These are phyloP conservation scores for Notarius quadriscutis DNA, from an alignment of 2,113 vertebrate species.

Conservation along the genomic window DNA sequence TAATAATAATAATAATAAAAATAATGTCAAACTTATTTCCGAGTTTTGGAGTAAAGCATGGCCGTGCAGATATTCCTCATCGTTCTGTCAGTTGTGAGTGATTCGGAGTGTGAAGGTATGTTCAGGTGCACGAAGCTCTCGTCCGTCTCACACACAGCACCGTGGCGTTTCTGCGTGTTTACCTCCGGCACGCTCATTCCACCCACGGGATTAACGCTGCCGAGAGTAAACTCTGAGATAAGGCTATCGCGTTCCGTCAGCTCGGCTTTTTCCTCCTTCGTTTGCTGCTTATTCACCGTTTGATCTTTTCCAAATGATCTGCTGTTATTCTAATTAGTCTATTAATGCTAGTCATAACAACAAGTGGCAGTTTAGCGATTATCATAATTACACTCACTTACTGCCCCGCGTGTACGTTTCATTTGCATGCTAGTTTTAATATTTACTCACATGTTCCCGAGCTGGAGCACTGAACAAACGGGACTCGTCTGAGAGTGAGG, in stretches of 20 bases:
- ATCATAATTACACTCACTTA: conserved; percentile 75
- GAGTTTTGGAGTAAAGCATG: background rate
- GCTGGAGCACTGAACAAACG: background rate
- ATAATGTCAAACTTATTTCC: background rate
- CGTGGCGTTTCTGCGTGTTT: background rate
- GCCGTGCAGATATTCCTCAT: background rate
- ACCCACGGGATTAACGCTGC: conserved; percentile 79
- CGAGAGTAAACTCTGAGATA: conserved; percentile 75
- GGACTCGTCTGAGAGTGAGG: background rate
- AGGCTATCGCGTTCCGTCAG: conserved; percentile 77
- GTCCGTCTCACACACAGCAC: background rate
- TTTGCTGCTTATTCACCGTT: conserved; percentile 61
- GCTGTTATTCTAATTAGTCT: conserved; percentile 72
- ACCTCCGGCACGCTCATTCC: conserved; percentile 79
- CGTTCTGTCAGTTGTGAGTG: background rate
- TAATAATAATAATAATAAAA: too few relatives aligned
- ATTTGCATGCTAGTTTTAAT: conserved; percentile 69
- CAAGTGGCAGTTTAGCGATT: conserved; percentile 75
- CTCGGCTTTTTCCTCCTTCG: conserved; percentile 62
- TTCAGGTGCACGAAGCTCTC: background rate
- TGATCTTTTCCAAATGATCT: conserved; percentile 58
- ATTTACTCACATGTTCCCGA: conserved; percentile 53
- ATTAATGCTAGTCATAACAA: conserved; percentile 73
- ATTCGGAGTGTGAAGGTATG: background rate
- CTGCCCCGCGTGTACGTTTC: conserved; percentile 67